phyloP scores from a whole-genome alignment of 2,888 invertebrate species.

The Mechanitis mazaeus region DNA sequence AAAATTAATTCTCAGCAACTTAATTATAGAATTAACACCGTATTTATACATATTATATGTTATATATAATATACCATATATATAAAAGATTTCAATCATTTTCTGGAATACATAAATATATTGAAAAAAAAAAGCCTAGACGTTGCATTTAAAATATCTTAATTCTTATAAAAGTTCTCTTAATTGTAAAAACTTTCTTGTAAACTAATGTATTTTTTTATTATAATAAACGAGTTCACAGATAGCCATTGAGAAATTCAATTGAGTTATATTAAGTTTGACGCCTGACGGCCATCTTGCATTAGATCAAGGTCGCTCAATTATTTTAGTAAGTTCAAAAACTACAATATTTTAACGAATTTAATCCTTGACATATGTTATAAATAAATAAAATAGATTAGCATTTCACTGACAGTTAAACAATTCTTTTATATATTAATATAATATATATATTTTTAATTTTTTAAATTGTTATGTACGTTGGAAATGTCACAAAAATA shows the following conservation, averaged over 20 bases:
- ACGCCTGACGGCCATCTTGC: not conserved
- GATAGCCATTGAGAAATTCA: not conserved
- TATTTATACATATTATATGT: too few species aligned
- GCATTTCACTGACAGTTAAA: not conserved
- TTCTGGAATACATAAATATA: too few species aligned
- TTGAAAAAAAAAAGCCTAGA: too few species aligned
- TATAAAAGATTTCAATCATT: too few species aligned
- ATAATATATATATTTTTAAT: not conserved
- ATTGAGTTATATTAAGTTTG: not conserved
- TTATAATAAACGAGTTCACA: not conserved
- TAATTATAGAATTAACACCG: too few species aligned
- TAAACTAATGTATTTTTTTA: not conserved
- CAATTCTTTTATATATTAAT: not conserved
- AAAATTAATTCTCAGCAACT: too few species aligned
- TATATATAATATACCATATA: too few species aligned
- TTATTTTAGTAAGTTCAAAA: not conserved
- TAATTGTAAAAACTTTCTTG: too few species aligned
- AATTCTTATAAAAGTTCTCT: too few species aligned
- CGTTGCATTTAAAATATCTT: too few species aligned
- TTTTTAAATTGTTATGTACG: too few species aligned
- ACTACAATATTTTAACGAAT: not conserved
- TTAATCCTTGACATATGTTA: not conserved
- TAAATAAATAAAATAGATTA: not conserved
- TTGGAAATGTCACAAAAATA: too few species aligned
- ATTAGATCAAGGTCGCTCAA: not conserved